Conservation (phyloP, 2,113 vertebrate genomes). For the Polypterus bichir region DNA sequence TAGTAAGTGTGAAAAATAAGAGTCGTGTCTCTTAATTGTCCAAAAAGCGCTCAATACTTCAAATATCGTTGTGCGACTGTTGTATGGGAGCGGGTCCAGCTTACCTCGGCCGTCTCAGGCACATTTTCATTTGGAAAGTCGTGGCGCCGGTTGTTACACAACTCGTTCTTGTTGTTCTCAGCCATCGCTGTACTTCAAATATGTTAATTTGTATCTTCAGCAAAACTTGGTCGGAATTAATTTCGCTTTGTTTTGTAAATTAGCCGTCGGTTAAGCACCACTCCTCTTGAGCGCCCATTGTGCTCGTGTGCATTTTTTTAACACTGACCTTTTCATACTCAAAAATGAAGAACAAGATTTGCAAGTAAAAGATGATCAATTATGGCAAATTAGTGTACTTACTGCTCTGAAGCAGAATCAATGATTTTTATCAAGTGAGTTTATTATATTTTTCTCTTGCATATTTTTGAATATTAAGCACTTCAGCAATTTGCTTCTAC, state of each 20-base stretch:
- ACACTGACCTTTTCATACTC: constrained; percentile 53
- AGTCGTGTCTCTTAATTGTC: too few relatives aligned
- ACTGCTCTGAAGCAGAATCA: constrained; percentile 67
- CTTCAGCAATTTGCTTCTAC: background rate
- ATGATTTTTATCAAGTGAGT: constrained; percentile 67
- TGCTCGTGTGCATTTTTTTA: constrained; percentile 39
- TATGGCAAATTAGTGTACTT: constrained; percentile 64
- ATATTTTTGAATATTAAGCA: constrained; percentile 27
- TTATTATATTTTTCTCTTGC: constrained; percentile 59
- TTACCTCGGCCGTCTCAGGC: too few relatives aligned
- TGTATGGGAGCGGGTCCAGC: too few relatives aligned
- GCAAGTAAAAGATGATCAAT: constrained; percentile 53
- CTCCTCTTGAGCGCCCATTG: constrained; percentile 48
- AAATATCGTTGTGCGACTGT: too few relatives aligned
- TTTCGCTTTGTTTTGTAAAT: constrained; percentile 72
- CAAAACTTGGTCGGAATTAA: constrained; percentile 64
- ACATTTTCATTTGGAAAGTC: too few relatives aligned
- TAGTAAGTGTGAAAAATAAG: too few relatives aligned
- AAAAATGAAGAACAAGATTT: constrained; percentile 55
- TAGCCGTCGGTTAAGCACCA: constrained; percentile 69
- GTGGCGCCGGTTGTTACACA: too few relatives aligned
- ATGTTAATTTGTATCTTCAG: constrained; percentile 59
- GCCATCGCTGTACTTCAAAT: background rate
- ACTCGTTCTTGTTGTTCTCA: too few relatives aligned
- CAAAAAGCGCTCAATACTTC: too few relatives aligned